These are phyloP conservation scores for Pseudoips prasinana DNA, from an alignment of 2,888 invertebrate species.

Conservation along the genomic window DNA sequence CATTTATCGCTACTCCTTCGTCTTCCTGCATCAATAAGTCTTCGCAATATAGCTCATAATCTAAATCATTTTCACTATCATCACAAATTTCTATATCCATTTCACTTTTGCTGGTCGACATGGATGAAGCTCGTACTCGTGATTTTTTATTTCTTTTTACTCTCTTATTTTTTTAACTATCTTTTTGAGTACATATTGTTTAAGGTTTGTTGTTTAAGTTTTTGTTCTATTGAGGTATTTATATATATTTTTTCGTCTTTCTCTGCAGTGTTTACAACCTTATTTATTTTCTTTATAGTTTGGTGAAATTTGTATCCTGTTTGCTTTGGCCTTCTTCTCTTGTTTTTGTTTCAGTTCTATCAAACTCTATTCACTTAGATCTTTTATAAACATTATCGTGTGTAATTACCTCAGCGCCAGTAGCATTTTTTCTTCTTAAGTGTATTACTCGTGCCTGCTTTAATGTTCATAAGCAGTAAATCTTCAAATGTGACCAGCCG, in stretches of 20 bases:
- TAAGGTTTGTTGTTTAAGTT: no score
- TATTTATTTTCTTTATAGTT: neutral
- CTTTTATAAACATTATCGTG: constrained; percentile 13
- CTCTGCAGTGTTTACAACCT: neutral
- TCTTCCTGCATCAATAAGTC: neutral
- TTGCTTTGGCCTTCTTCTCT: constrained; percentile 2
- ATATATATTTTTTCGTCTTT: no score
- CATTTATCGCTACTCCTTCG: constrained; percentile 2
- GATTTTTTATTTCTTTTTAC: constrained; percentile 1
- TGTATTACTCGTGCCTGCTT: constrained; percentile 7
- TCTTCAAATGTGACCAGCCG: constrained; percentile 14
- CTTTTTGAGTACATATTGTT: neutral
- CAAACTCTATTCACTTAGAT: constrained; percentile 4
- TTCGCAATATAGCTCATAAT: neutral
- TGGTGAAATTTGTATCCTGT: no score
- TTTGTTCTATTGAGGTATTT: no score
- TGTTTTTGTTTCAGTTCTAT: constrained; percentile 9
- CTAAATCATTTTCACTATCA: constrained; percentile 2
- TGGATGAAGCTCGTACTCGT: neutral
- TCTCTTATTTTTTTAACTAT: constrained; percentile 1
- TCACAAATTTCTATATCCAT: constrained; percentile 1
- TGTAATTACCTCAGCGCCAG: constrained; percentile 14
- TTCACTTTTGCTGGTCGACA: constrained; percentile 3
- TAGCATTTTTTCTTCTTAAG: constrained; percentile 11
- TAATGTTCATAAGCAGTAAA: constrained; percentile 11